Base-by-base conservation (phyloP, 1,140 invertebrate genomes). In the Caerostris darwini region DNA sequence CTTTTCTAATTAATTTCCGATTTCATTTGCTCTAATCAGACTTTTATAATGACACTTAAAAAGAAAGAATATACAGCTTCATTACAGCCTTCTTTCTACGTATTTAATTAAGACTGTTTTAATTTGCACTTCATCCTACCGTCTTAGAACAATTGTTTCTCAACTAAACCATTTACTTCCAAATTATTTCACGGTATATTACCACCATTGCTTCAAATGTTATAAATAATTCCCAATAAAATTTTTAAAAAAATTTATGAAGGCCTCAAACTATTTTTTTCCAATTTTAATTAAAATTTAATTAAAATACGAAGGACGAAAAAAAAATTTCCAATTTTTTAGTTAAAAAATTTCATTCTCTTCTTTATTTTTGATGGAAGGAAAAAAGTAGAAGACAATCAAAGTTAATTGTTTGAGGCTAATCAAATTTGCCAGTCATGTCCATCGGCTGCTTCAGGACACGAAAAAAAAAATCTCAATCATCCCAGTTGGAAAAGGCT, bases 361-460 rank as follows among this genome's bases (percentile, higher is more conserved):
- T 61, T 17, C 59, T 19, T 14, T n/a, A 19, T 5, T 69, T n/a
- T 0, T 2, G n/a, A 69, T 6, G 67, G 5, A n/a, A 69, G 19
- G 7, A 69, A 19, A 64, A 67, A 67, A 50, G 12, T 7, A 50
- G 5, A 77, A 77, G n/a, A 56, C 82, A 83, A 83, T 83, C 82
- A 83, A 17, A 58, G 82, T 83, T 83, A 83, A 83, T 83, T 83
- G 82, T 56, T 17, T 17, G 82, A 56, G 14, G 14, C 53, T 83
- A 83, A 83, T 83, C 82, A 57, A 54, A 58, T 83, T 83, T 83
- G 54, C 56, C 54, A 19, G 14, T 34, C 81, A 56, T 83, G 82
- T 81, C 50, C 19, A n/a, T 19, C 10, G 69, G 69, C 12, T 5
- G 19, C 34, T 50, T 34, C 8, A 50, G n/a, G 61, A 10, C 8